A percentile compares a stretch with the other conserved stretches of the same genome.
phyloP scores from a whole-genome alignment of 2,797 vertebrate species.

The Macropus fuliginosus region DNA sequence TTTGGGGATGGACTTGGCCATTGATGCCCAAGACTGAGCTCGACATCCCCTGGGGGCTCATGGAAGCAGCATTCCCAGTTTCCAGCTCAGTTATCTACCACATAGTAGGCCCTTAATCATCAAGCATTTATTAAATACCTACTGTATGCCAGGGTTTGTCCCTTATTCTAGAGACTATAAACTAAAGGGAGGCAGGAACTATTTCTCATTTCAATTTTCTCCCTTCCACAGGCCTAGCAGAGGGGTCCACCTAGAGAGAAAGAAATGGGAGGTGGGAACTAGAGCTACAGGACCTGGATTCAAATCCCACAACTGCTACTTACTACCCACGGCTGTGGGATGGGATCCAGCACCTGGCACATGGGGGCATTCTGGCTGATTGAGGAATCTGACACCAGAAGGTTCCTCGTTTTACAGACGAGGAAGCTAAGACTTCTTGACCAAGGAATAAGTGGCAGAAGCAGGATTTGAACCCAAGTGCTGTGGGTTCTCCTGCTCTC shows the following conservation, averaged over 20 bases:
- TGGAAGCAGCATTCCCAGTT: neutral
- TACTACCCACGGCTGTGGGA: too few species aligned
- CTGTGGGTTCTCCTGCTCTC: neutral
- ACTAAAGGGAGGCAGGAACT: neutral
- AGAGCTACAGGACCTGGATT: neutral
- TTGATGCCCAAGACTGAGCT: neutral
- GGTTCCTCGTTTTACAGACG: neutral
- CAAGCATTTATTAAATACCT: neutral
- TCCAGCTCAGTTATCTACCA: neutral
- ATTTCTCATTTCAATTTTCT: neutral
- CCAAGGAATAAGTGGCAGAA: neutral
- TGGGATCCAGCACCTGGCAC: neutral
- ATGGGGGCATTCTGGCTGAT: neutral
- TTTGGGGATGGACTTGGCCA: neutral
- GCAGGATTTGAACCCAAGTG: neutral
- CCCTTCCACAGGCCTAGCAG: neutral
- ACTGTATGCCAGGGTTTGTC: neutral
- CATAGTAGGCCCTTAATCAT: too few species aligned
- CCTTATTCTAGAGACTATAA: neutral
- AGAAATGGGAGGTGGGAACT: neutral
- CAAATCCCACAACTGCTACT: neutral
- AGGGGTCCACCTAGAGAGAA: neutral
- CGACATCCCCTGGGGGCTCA: neutral
- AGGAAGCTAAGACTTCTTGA: neutral
- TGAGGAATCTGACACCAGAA: neutral